Percentiles rank a stretch among this genome's conserved stretches.
These are phyloP conservation scores for Exocentrus adspersus DNA, from an alignment of 2,888 invertebrate species.

Conservation along the genomic window DNA sequence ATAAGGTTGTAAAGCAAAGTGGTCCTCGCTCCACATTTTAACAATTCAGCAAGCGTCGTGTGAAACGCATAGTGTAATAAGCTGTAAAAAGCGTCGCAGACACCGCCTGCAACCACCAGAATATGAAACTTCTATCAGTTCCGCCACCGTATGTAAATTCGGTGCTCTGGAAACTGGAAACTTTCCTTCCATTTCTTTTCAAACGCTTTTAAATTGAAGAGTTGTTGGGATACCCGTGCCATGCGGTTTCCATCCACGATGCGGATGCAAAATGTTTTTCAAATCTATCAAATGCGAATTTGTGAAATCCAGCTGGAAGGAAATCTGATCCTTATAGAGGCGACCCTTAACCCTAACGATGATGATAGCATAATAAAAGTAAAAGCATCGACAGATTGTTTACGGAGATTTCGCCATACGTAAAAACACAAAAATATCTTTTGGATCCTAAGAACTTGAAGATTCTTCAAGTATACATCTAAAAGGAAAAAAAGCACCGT, in stretches of 20 bases:
- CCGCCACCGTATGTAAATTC: slow-evolving; percentile 25
- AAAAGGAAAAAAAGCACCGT: no score
- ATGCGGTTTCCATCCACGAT: slow-evolving; percentile 8
- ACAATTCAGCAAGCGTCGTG: no score
- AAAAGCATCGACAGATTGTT: no score
- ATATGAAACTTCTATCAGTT: slow-evolving; percentile 28
- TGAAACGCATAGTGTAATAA: slow-evolving; percentile 18
- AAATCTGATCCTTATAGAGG: no score
- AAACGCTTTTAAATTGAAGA: slow-evolving; percentile 30
- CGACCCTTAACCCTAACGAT: no score
- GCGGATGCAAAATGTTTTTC: slow-evolving; percentile 28
- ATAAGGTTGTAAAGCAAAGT: no score
- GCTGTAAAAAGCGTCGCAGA: slow-evolving; percentile 21
- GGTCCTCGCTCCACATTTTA: no score
- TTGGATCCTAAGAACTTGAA: no score
- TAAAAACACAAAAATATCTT: no score
- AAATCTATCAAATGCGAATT: slow-evolving; percentile 28
- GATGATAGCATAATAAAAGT: no score
- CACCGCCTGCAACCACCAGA: slow-evolving; percentile 12
- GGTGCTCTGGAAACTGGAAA: slow-evolving; percentile 12
- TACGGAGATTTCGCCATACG: no score
- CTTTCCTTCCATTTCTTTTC: slow-evolving; percentile 24
- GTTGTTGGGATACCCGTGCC: slow-evolving; percentile 21
- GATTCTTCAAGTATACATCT: no score
- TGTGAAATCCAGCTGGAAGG: slow-evolving; percentile 10